Evolutionary conservation across 2,113 vertebrate genomes (phyloP).

Genomic region (Chaetorhynchus papuensis): DNA sequence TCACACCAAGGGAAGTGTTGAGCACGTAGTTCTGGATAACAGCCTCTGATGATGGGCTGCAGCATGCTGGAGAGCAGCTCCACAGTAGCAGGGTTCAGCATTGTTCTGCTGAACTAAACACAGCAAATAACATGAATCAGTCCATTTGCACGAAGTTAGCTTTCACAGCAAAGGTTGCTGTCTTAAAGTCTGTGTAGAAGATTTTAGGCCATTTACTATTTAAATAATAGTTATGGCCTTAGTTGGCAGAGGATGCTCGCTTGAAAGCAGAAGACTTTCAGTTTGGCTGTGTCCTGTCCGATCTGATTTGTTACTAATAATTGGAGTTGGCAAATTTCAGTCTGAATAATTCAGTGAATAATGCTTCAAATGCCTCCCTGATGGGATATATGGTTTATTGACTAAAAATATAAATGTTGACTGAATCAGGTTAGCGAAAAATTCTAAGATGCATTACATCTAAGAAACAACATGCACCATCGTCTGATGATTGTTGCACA

Average conservation of each 20-base stretch:
- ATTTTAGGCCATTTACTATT: not conserved
- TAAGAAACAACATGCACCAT: rapidly evolving
- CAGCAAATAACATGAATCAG: rapidly evolving
- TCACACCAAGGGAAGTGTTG: not conserved
- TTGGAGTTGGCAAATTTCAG: not conserved
- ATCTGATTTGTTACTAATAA: not conserved
- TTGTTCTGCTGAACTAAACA: not conserved
- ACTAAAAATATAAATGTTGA: not conserved
- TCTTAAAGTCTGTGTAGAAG: not conserved
- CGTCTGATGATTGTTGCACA: not conserved
- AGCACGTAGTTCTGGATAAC: not conserved
- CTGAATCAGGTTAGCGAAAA: not conserved
- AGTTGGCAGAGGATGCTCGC: not conserved
- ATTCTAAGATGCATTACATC: not conserved
- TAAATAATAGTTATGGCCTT: not conserved
- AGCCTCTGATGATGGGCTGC: not conserved
- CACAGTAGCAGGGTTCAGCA: not conserved
- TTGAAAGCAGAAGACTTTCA: not conserved
- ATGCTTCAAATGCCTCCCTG: not conserved
- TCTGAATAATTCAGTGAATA: not conserved
- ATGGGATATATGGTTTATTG: not conserved
- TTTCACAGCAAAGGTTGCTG: not conserved
- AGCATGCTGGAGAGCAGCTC: not conserved
- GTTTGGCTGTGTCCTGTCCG: not conserved
- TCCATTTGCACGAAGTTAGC: not conserved